Percentiles rank a stretch among this genome's conserved stretches.
These are phyloP conservation scores for Diadumene lineata DNA, from an alignment of 92 coral and sea anemone species.

Conservation along the genomic window DNA sequence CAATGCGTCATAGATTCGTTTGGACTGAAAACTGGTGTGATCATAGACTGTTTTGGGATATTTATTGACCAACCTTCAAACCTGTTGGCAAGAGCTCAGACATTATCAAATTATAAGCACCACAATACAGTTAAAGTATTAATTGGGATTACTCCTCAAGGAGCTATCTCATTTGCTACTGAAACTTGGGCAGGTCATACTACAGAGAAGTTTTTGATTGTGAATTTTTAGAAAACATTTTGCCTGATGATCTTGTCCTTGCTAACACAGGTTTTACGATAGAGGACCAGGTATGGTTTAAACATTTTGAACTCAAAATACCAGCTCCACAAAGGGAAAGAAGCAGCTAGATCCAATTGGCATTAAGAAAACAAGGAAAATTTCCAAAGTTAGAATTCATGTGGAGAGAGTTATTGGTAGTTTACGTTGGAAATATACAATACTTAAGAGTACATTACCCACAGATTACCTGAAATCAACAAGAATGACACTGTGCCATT, in stretches of 20 bases:
- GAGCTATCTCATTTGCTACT: conserved; percentile 25
- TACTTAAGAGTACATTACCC: conserved; percentile 42
- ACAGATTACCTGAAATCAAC: conserved; percentile 37
- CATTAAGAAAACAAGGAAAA: conserved; percentile 44
- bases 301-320: conserved; percentile 42
- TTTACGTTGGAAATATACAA: conserved; percentile 41
- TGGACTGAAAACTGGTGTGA: background rate
- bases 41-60: conserved; percentile 17
- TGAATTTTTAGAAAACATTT: conserved; percentile 43
- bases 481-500: conserved; percentile 32
- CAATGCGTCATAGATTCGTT: conserved; percentile 30
- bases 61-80: conserved; percentile 32
- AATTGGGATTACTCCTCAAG: conserved; percentile 62
- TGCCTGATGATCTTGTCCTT: conserved; percentile 64
- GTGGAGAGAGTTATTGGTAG: conserved; percentile 55
- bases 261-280: conserved; percentile 61
- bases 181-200: conserved; percentile 54
- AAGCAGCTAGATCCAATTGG: conserved; percentile 46
- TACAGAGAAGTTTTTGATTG: conserved; percentile 59
- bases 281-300: conserved; percentile 31
- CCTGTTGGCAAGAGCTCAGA: conserved; percentile 30
- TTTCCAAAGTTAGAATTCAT: conserved; percentile 44
- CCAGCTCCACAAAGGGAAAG: conserved; percentile 57
- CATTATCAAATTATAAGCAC: conserved; percentile 37
- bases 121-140: conserved; percentile 45